Base-by-base conservation (phyloP, 2,797 vertebrate species). In the Myiotriccus ornatus region DNA sequence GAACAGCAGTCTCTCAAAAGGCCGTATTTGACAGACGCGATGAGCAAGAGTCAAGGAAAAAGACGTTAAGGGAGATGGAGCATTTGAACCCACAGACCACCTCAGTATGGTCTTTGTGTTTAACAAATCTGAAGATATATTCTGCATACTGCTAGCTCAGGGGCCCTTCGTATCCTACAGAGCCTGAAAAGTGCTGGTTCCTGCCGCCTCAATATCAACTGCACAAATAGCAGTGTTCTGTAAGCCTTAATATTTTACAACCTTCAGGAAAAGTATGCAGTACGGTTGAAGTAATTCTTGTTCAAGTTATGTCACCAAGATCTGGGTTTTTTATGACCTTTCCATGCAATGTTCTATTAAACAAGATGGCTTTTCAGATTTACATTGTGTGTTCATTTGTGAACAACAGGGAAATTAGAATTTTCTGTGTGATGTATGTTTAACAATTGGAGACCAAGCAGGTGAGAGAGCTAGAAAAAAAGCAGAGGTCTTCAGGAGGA, bases 271-370 rank as follows among this genome's bases (percentile, higher is more conserved):
- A 23, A 13, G 6, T 41, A 32, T 43, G 3, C 65, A 34, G 28
- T 53, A 57, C 3, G 50, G 27, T 10, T 55, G 30, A 86, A 75
- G 7, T 20, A 27, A 53, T 80, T 41, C 47, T 56, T 83, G 21
- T 75, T 75, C 41, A 44, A 25, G 24, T 77, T 71, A 52, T 32
- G 44, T 32, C 32, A 78, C 52, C 32, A 74, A 75, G 28, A 57
- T 74, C 53, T 44, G 11, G 0, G 8, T 68, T 47, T 73, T 69
- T n/a, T 50, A 64, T 65, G 28, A 80, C 46, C 8, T 82, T 91
- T 80, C 34, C 53, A 28, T 68, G 32, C 24, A 70, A 21, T 34
- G 4, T 83, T 84, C 88, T 88, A 53, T 88, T 76, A 78, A 91
- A 81, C 9, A 27, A 85, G 18, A 55, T 14, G 28, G 25, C 23